Evolutionary conservation across 2,797 vertebrate genomes (phyloP).

Genomic region (Gephyroberyx darwinii): DNA sequence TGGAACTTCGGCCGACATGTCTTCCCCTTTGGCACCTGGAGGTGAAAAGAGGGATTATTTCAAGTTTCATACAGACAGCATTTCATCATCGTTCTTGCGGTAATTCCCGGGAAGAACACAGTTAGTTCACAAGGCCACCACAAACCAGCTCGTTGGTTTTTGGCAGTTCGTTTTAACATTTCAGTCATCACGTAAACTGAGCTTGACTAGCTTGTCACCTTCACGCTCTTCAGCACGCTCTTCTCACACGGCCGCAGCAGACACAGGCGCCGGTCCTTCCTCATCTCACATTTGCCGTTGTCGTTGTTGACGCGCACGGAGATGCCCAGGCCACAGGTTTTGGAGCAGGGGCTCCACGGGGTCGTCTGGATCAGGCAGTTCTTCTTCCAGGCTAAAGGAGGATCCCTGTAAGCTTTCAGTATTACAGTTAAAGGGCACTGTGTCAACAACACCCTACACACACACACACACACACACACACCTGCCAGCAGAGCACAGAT

Average conservation of each 20-base stretch:
- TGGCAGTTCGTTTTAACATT: neutral
- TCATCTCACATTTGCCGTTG: constrained; percentile 92
- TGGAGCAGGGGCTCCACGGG: constrained; percentile 93
- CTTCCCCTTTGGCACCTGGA: constrained; percentile 89
- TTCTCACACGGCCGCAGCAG: constrained; percentile 89
- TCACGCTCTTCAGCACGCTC: constrained; percentile 77
- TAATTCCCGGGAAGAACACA: neutral
- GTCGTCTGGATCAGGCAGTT: constrained; percentile 94
- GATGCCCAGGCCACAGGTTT: constrained; percentile 92
- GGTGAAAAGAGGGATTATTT: neutral
- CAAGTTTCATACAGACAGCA: neutral
- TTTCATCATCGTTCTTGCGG: neutral
- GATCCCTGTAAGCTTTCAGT: constrained; percentile 92
- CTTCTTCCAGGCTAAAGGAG: constrained; percentile 91
- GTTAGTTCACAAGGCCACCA: neutral
- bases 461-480: neutral
- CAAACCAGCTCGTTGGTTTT: neutral
- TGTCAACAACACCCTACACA: constrained; percentile 67
- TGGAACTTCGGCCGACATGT: constrained; percentile 90
- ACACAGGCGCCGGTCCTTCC: constrained; percentile 90
- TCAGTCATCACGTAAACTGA: too few relatives aligned
- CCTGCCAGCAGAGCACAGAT: constrained; percentile 7
- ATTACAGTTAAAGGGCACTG: constrained; percentile 76
- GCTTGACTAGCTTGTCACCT: constrained; percentile 79
- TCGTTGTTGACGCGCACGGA: constrained; percentile 92